These are phyloP conservation scores for Phasianus colchicus DNA, from an alignment of 2,113 vertebrate genomes.

Conservation along the genomic window DNA sequence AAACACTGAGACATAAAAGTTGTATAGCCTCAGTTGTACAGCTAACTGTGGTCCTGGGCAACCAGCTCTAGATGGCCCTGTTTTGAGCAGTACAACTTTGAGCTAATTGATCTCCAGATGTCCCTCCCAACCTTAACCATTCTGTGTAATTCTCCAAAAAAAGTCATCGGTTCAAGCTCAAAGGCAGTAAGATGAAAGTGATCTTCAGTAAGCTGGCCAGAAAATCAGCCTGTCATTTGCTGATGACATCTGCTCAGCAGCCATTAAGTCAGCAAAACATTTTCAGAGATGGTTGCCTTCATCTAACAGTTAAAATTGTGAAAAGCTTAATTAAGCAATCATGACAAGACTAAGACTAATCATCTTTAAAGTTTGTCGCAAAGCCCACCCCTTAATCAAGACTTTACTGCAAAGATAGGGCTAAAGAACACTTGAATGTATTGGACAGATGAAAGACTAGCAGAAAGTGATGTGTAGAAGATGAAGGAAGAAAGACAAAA, in stretches of 20 bases:
- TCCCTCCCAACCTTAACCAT: neutral
- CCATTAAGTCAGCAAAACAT: constrained; percentile 19
- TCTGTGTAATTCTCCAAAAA: neutral
- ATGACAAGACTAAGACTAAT: constrained; percentile 21
- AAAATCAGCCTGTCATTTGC: neutral
- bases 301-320: neutral
- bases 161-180: neutral
- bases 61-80: no score
- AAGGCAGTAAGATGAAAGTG: neutral
- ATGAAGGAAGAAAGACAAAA: neutral
- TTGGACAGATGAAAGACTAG: neutral
- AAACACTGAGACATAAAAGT: neutral
- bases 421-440: neutral
- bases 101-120: neutral
- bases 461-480: neutral
- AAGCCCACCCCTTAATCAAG: constrained; percentile 24
- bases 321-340: constrained; percentile 51
- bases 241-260: neutral
- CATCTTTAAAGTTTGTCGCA: constrained; percentile 20
- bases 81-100: accelerated
- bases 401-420: neutral
- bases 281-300: neutral
- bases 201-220: neutral
- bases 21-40: neutral
- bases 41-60: accelerated